Percentiles rank a stretch among this genome's conserved stretches.
phyloP scores from a whole-genome alignment of 1,140 invertebrate species.

The Diploscapter pachys region DNA sequence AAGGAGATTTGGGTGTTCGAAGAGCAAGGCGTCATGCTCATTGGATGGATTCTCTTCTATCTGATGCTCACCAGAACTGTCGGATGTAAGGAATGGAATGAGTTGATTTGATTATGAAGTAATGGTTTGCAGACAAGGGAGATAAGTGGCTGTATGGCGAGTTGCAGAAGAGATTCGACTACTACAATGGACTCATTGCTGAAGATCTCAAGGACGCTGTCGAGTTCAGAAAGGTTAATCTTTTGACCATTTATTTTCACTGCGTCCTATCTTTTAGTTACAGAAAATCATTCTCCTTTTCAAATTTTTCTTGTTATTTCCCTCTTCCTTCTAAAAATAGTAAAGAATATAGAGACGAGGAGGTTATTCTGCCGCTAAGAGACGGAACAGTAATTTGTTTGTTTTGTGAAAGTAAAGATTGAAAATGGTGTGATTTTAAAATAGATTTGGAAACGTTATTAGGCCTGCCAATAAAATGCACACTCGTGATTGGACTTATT shows the following conservation, averaged over 20 bases:
- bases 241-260: background rate
- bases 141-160: constrained; percentile 46
- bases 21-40: constrained; percentile 51
- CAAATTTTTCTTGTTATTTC: constrained; percentile 3
- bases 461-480: too few relatives aligned
- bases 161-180: constrained; percentile 41
- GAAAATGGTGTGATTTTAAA: too few relatives aligned
- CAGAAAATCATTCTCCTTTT: background rate
- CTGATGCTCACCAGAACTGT: constrained; percentile 42
- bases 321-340: background rate
- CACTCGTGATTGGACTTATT: too few relatives aligned
- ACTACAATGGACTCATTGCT: constrained; percentile 48
- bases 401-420: too few relatives aligned
- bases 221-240: constrained; percentile 54
- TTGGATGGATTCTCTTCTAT: constrained; percentile 50
- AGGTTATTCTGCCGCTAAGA: too few relatives aligned
- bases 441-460: too few relatives aligned
- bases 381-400: too few relatives aligned
- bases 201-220: constrained; percentile 57
- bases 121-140: constrained; percentile 35
- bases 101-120: background rate
- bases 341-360: too few relatives aligned
- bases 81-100: constrained; percentile 38
- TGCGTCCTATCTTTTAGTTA: background rate
- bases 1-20: constrained; percentile 57